Conservation (phyloP, 2,113 vertebrate species). For the Stigmatopora argus region DNA sequence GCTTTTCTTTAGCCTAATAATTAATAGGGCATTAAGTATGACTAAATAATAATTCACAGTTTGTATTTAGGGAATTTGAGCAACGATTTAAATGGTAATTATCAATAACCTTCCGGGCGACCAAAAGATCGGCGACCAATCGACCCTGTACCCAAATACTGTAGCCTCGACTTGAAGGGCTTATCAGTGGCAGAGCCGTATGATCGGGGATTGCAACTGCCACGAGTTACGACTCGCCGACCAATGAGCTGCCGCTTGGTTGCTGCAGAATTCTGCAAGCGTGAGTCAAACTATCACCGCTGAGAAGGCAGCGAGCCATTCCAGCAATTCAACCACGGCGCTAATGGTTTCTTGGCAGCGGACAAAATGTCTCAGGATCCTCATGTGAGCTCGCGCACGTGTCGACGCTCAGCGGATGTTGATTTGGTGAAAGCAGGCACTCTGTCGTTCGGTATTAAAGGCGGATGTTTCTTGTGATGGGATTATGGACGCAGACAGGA, state of each 20-base stretch:
- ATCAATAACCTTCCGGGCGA: no score
- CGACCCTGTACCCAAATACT: no score
- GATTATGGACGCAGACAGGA: constrained; percentile 39
- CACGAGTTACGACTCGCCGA: background rate
- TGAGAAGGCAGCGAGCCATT: constrained; percentile 46
- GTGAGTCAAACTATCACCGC: constrained; percentile 25
- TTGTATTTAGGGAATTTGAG: no score
- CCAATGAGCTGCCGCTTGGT: background rate
- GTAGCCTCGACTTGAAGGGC: background rate
- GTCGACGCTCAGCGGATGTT: background rate
- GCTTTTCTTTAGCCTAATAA: no score
- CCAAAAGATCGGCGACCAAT: no score
- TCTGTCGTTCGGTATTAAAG: constrained; percentile 35
- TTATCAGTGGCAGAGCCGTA: constrained; percentile 7
- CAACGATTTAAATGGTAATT: no score
- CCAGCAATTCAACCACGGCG: constrained; percentile 33
- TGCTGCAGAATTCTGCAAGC: constrained; percentile 21
- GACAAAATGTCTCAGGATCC: background rate
- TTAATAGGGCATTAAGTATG: no score
- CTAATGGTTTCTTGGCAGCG: constrained; percentile 55
- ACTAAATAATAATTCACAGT: no score
- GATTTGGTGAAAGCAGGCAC: constrained; percentile 17
- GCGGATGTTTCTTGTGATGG: constrained; percentile 33
- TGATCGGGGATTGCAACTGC: constrained; percentile 14
- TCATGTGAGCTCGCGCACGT: background rate